A percentile compares a stretch with the other conserved stretches of the same genome.
Evolutionary conservation across 2,797 vertebrate species (phyloP).

Genomic region (Sebastes glaucus): DNA sequence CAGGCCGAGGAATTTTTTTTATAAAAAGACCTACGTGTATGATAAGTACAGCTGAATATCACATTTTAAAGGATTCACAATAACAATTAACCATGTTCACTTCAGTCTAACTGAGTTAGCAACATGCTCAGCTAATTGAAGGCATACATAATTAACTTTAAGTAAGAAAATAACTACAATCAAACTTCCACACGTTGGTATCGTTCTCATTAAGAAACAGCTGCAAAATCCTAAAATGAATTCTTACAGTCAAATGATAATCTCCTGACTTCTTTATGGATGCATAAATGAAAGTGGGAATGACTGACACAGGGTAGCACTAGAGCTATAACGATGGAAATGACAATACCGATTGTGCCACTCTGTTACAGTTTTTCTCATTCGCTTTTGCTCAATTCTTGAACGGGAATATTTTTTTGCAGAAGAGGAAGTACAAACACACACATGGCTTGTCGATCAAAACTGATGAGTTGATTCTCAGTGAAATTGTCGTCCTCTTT

Average conservation of each 20-base stretch:
- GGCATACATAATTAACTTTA: neutral
- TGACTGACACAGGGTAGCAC: conserved; percentile 35
- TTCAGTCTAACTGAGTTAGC: neutral
- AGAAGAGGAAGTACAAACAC: too few species aligned
- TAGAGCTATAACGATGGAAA: conserved; percentile 1
- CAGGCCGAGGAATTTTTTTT: neutral
- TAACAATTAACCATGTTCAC: neutral
- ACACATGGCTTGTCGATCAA: too few species aligned
- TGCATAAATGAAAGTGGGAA: neutral
- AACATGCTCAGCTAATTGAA: neutral
- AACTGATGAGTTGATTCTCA: too few species aligned
- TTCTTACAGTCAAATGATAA: neutral
- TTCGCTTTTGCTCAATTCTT: too few species aligned
- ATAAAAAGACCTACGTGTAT: neutral
- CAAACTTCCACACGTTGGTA: neutral
- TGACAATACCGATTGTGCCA: neutral
- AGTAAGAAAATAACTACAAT: neutral
- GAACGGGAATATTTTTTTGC: too few species aligned
- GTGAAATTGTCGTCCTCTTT: too few species aligned
- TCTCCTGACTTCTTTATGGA: neutral
- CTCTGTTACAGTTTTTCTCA: neutral
- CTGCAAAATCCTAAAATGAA: neutral
- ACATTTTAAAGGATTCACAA: neutral
- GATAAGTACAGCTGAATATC: neutral
- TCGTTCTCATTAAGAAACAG: neutral